Evolutionary conservation across 2,888 invertebrate species (phyloP).

Genomic region (Raillietiella orientalis): DNA sequence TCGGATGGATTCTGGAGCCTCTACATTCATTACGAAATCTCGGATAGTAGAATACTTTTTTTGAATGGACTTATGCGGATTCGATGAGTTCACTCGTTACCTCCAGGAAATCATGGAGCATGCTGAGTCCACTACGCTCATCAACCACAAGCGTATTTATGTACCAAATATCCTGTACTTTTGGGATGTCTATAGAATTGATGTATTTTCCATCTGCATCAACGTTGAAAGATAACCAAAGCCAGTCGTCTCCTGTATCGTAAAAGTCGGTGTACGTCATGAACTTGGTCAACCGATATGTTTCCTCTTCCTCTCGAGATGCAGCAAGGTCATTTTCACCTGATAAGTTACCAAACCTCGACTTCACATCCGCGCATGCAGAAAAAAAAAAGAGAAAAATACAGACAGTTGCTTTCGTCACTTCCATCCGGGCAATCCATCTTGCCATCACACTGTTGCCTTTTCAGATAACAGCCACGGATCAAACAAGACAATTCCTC

Average conservation of each 20-base stretch:
- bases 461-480: constrained; percentile 12
- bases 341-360: too few species aligned
- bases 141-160: constrained; percentile 19
- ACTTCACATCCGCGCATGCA: too few species aligned
- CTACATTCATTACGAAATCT: constrained; percentile 19
- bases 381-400: constrained; percentile 2
- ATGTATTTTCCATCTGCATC: constrained; percentile 14
- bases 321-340: too few species aligned
- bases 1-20: constrained; percentile 15
- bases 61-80: too few species aligned
- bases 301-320: too few species aligned
- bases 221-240: constrained; percentile 12
- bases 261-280: constrained; percentile 12
- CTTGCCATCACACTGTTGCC: constrained; percentile 15
- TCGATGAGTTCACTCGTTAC: too few species aligned
- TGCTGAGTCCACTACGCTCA: constrained; percentile 17
- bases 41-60: too few species aligned
- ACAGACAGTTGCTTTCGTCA: constrained; percentile 14
- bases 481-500: constrained; percentile 13
- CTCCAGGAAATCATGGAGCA: constrained; percentile 14
- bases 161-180: constrained; percentile 16
- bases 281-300: too few species aligned
- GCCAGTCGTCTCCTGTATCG: constrained; percentile 14
- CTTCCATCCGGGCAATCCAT: constrained; percentile 14
- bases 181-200: constrained; percentile 11